Conservation (phyloP, 2,888 invertebrate species). For the Nemapogon koenigi region DNA sequence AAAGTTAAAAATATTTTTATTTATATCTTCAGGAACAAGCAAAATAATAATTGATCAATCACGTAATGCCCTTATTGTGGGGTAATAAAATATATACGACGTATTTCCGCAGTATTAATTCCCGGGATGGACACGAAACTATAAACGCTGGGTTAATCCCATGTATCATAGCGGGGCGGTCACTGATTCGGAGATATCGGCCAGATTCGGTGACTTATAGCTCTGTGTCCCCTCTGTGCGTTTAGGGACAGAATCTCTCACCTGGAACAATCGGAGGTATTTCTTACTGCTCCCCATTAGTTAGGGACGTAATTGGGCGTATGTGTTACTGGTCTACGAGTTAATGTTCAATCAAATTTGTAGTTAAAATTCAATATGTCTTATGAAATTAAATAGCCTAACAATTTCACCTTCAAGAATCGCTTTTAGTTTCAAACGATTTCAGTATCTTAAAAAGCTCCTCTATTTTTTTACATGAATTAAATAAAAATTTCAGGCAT, state of each 20-base stretch:
- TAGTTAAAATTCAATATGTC: too few relatives aligned
- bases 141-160: conserved; percentile 54
- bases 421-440: background rate
- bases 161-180: conserved; percentile 59
- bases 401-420: background rate
- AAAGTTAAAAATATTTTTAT: too few relatives aligned
- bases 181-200: conserved; percentile 59
- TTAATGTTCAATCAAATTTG: too few relatives aligned
- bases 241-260: conserved; percentile 23
- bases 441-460: background rate
- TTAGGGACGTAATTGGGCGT: conserved; percentile 66
- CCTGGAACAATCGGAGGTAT: conserved; percentile 45
- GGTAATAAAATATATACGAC: conserved; percentile 43
- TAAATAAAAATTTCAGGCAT: background rate
- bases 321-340: conserved; percentile 37
- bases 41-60: too few relatives aligned
- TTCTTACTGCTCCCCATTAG: conserved; percentile 42
- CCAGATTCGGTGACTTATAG: conserved; percentile 50
- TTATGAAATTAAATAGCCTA: too few relatives aligned
- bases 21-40: too few relatives aligned
- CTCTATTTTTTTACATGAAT: background rate
- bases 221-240: conserved; percentile 32
- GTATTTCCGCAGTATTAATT: conserved; percentile 56
- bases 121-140: conserved; percentile 44
- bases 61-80: conserved; percentile 12